phyloP scores from a whole-genome alignment of 2,113 vertebrate species.

The Atrichornis clamosus region DNA sequence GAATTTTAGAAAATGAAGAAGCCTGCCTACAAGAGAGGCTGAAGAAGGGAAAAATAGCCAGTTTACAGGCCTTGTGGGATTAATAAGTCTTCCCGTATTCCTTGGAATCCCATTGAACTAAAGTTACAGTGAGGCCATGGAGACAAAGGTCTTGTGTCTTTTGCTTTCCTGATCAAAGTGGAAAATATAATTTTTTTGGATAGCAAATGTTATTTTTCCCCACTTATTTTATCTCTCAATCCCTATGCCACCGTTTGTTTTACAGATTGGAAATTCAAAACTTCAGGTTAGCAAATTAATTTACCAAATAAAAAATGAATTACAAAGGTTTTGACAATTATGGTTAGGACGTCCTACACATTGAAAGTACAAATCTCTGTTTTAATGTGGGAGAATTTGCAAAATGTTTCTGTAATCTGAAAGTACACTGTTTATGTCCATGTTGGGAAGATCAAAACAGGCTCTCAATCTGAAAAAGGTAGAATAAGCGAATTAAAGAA shows the following conservation, averaged over 20 bases:
- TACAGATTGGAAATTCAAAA: not conserved
- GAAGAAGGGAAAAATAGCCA: slow-evolving; percentile 59
- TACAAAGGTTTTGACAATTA: not conserved
- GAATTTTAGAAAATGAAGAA: slow-evolving; percentile 51
- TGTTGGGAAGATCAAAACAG: not conserved
- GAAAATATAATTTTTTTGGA: not conserved
- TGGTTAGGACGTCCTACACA: not conserved
- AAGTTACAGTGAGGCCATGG: slow-evolving; percentile 61
- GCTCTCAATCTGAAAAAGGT: not conserved
- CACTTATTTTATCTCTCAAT: not conserved
- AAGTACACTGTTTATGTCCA: not conserved
- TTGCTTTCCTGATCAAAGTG: slow-evolving; percentile 65
- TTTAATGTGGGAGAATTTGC: not conserved
- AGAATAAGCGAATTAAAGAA: not conserved
- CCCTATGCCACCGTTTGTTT: not conserved
- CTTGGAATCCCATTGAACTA: slow-evolving; percentile 76
- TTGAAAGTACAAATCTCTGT: not conserved
- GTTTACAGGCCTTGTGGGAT: slow-evolving; percentile 65
- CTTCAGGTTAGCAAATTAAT: not conserved
- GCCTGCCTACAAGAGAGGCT: slow-evolving; percentile 18
- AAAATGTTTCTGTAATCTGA: not conserved
- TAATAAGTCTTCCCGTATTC: slow-evolving; percentile 73
- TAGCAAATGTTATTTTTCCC: not conserved
- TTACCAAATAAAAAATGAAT: not conserved
- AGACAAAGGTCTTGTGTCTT: slow-evolving; percentile 57